A percentile compares a stretch with the other conserved stretches of the same genome.
These are phyloP conservation scores for Dysidea cf. avara DNA, from an alignment of 37 sponge, comb jelly and placozoan species.

Conservation along the genomic window DNA sequence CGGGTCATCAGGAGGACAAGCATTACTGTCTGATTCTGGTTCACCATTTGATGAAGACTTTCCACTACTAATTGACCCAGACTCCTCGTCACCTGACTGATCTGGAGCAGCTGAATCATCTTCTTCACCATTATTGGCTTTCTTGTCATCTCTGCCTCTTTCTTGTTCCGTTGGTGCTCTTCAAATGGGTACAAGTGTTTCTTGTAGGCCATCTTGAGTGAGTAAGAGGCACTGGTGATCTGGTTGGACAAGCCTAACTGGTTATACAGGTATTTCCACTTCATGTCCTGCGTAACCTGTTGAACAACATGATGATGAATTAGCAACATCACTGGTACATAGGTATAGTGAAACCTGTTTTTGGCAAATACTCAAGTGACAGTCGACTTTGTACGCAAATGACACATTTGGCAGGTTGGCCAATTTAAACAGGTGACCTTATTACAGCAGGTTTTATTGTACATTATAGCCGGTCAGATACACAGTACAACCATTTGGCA, in stretches of 20 bases:
- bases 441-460: too few species aligned
- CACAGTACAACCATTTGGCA: too few species aligned
- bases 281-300: conserved; percentile 72
- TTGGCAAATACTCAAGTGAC: too few species aligned
- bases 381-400: too few species aligned
- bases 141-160: not conserved
- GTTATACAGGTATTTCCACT: conserved; percentile 74
- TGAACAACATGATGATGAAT: not conserved
- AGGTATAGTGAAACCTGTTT: too few species aligned
- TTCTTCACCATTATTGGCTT: not conserved
- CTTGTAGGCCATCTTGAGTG: conserved; percentile 70
- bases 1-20: not conserved
- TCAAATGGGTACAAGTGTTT: conserved; percentile 70
- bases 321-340: not conserved
- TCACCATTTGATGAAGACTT: not conserved
- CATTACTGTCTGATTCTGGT: not conserved
- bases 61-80: too few species aligned
- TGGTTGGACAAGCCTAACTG: conserved; percentile 70
- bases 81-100: not conserved
- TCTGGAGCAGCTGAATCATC: not conserved
- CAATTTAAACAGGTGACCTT: too few species aligned
- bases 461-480: too few species aligned
- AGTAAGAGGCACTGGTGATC: conserved; percentile 40
- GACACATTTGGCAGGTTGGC: too few species aligned
- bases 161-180: conserved; percentile 31